phyloP scores from a whole-genome alignment of 2,797 vertebrate genomes.

The Propithecus perrieri region DNA sequence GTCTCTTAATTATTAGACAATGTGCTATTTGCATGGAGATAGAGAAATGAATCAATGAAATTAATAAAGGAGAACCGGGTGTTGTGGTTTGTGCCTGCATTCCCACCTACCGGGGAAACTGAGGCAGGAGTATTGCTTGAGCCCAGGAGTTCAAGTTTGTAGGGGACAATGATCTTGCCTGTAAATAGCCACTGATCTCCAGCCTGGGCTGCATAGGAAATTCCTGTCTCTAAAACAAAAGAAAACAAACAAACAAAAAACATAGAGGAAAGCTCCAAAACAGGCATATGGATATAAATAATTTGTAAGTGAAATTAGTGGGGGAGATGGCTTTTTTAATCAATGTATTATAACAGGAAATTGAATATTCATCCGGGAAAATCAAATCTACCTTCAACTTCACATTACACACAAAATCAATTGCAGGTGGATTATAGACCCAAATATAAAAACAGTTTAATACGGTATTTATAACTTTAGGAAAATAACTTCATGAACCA shows the following conservation, averaged over 20 bases:
- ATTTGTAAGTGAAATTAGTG: background rate
- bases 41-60: background rate
- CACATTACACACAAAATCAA: background rate
- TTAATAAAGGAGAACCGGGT: too few relatives aligned
- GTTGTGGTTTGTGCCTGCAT: too few relatives aligned
- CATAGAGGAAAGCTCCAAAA: background rate
- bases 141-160: too few relatives aligned
- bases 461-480: background rate
- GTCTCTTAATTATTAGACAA: background rate
- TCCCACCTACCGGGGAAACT: too few relatives aligned
- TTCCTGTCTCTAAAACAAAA: too few relatives aligned
- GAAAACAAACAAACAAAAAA: too few relatives aligned
- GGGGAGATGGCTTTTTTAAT: background rate
- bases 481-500: too few relatives aligned
- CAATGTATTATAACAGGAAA: too few relatives aligned
- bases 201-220: too few relatives aligned
- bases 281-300: background rate
- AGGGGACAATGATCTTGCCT: too few relatives aligned
- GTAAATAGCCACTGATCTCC: too few relatives aligned
- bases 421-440: background rate
- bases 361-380: background rate
- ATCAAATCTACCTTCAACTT: background rate
- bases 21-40: background rate
- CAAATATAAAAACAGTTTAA: background rate
- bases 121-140: too few relatives aligned